These are phyloP conservation scores for Excalfactoria chinensis DNA, from an alignment of 2,113 vertebrate species.

Conservation along the genomic window DNA sequence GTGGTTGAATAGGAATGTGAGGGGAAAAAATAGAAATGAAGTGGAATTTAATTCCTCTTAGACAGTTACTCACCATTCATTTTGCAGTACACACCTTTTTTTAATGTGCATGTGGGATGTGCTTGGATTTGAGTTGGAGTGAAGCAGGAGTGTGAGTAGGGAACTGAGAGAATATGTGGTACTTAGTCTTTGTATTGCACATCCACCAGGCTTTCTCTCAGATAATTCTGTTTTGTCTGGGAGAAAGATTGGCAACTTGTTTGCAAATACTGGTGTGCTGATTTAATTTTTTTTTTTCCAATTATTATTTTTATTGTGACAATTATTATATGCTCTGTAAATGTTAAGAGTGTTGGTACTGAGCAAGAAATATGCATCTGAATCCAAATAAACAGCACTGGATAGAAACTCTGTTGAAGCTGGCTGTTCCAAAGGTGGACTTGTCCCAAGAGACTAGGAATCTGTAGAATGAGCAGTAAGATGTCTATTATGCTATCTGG, in stretches of 20 bases:
- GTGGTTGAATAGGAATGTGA: background rate
- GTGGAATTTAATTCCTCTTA: background rate
- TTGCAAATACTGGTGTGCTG: background rate
- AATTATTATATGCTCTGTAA: background rate
- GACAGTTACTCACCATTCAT: fast-evolving
- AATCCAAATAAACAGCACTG: background rate
- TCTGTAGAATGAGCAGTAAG: background rate
- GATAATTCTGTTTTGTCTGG: background rate
- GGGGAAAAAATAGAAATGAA: background rate
- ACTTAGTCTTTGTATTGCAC: background rate
- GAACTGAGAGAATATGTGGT: background rate
- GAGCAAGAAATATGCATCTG: background rate
- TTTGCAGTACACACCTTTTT: background rate
- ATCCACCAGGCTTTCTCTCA: background rate
- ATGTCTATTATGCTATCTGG: background rate
- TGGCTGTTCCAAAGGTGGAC: background rate
- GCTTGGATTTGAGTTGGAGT: background rate
- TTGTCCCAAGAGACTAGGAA: background rate
- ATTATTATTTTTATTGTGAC: background rate
- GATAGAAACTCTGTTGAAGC: fast-evolving
- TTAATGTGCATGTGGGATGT: background rate
- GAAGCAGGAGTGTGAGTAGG: background rate
- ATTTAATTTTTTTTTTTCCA: background rate
- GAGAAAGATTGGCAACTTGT: background rate
- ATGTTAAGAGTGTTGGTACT: background rate